Evolutionary conservation across 2,113 vertebrate genomes (phyloP).

Genomic region (Protobothrops mucrosquamatus): DNA sequence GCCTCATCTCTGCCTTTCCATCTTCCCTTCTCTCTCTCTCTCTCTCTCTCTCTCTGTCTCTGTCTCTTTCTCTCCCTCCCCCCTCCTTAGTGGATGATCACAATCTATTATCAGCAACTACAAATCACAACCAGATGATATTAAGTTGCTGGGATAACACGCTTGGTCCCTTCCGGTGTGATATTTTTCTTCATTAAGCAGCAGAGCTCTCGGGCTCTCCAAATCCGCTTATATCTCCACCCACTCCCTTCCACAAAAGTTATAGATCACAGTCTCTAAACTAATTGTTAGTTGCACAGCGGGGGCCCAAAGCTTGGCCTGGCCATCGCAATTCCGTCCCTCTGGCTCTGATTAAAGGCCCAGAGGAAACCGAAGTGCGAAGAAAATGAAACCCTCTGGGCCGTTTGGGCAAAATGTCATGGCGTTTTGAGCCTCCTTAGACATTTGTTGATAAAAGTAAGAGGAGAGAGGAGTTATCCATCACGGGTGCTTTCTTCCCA

Average conservation of each 20-base stretch:
- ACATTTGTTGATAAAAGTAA: constrained; percentile 59
- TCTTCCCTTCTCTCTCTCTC: not conserved
- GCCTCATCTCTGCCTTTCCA: not conserved
- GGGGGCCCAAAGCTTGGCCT: constrained; percentile 73
- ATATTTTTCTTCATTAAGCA: constrained; percentile 79
- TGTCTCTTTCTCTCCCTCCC: not conserved
- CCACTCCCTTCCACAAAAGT: constrained; percentile 63
- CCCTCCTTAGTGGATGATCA: constrained; percentile 67
- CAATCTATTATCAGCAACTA: constrained; percentile 77
- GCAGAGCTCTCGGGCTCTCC: constrained; percentile 69
- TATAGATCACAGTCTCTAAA: constrained; percentile 81
- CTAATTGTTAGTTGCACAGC: constrained; percentile 79
- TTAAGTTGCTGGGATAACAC: constrained; percentile 80
- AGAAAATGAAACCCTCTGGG: constrained; percentile 80
- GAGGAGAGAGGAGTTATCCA: constrained; percentile 56
- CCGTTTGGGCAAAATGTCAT: constrained; percentile 81
- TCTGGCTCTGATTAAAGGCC: constrained; percentile 84
- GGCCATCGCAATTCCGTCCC: constrained; percentile 82
- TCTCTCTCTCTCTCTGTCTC: not conserved
- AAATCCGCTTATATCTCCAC: constrained; percentile 70
- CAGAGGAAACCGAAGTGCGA: constrained; percentile 77
- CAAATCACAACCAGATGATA: constrained; percentile 89
- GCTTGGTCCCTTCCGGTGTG: constrained; percentile 77
- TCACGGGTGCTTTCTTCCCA: constrained; percentile 54
- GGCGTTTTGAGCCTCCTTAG: constrained; percentile 68